Base-by-base conservation (phyloP, 2,888 invertebrate genomes). In the Campaea margaritaria region DNA sequence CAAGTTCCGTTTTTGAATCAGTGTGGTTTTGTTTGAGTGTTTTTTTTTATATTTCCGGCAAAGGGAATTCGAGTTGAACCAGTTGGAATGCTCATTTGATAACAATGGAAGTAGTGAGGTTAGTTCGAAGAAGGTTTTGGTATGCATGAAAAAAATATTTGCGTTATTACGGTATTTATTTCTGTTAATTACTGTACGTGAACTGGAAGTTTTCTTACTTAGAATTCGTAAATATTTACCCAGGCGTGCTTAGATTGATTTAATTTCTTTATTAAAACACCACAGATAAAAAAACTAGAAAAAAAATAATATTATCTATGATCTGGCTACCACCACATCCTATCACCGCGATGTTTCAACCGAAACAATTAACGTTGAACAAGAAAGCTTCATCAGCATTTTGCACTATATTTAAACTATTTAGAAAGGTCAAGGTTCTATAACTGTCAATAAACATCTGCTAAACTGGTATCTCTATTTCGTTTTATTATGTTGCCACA, bases 21-120 rank as follows among this genome's bases (percentile, higher is more conserved):
- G n/a, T 39, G 39, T 39, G 44, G 11, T 39, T 27, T 44, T 38
- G 21, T 36, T 47, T 27, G 11, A 31, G 21, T 52, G 16, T 34
- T 14, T 15, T 21, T 45, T 48, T 45, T 42, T 53, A 34, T 13
- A 34, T 11, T 27, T 4, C 7, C 41, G 7, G 34, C 58, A 41
- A 42, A 41, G 62, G 53, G 41, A 28, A 10, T 56, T 59, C 45
- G 57, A 57, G 39, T 45, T 41, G 14, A 36, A 38, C 27, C 53
- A 55, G 15, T 39, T 58, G 66, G 60, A 47, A 68, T 68, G 64
- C 34, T 57, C 47, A n/a, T 31, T 56, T 34, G 9, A 21, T 36
- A 56, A 62, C 39, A 53, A 70, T 70, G 70, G 66, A 70, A 64
- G 41, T 69, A 8, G 50, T 65, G 51, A 71, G 71, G 71, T 71